phyloP scores from a whole-genome alignment of 2,888 invertebrate species.

The Patella caerulea region DNA sequence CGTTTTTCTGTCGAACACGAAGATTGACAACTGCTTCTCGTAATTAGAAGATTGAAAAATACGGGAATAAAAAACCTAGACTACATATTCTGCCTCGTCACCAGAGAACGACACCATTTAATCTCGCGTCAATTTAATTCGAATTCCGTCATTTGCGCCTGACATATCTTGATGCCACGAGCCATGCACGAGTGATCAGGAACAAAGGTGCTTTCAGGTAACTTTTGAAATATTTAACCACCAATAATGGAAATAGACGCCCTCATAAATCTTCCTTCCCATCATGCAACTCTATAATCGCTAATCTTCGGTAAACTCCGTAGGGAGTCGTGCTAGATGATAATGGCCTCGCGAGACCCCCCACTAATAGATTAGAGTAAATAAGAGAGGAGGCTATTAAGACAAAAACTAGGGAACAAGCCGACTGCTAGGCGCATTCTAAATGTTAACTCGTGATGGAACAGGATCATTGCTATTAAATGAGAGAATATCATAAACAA shows the following conservation, averaged over 20 bases:
- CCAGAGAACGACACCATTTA: neutral
- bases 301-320: constrained; percentile 13
- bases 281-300: constrained; percentile 9
- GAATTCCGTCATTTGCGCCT: neutral
- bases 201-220: constrained; percentile 9
- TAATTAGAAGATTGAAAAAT: neutral
- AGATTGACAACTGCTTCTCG: too few species aligned
- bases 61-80: neutral
- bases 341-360: constrained; percentile 6
- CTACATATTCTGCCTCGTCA: neutral
- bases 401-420: too few species aligned
- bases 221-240: constrained; percentile 12
- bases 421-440: too few species aligned
- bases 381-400: neutral
- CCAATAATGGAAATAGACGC: constrained; percentile 7
- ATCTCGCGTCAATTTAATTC: neutral
- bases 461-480: too few species aligned
- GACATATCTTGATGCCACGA: constrained; percentile 8
- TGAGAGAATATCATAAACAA: too few species aligned
- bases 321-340: constrained; percentile 6
- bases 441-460: too few species aligned
- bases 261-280: constrained; percentile 12
- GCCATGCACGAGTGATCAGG: neutral
- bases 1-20: too few species aligned
- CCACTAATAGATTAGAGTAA: neutral